Evolutionary conservation across 2,113 vertebrate genomes (phyloP).

Genomic region (Paedocypris sp.): DNA sequence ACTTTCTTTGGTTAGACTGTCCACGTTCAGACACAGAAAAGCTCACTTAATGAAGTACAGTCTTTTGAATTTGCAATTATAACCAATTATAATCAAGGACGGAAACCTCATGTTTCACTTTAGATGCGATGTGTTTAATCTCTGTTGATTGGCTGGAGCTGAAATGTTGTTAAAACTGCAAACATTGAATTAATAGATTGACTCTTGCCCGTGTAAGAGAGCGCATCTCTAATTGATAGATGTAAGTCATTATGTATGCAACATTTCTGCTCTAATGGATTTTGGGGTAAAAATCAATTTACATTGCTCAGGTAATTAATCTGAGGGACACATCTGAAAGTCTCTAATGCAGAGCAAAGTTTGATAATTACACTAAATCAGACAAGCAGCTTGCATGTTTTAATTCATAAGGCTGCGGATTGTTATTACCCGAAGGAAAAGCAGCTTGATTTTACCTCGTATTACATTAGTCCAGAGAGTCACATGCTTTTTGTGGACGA

Average conservation of each 20-base stretch:
- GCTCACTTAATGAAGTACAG: too few species aligned
- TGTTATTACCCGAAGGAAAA: too few species aligned
- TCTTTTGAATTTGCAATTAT: too few species aligned
- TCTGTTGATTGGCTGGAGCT: too few species aligned
- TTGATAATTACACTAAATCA: background rate
- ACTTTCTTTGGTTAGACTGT: too few species aligned
- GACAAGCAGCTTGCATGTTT: background rate
- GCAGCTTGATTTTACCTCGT: background rate
- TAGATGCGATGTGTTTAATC: too few species aligned
- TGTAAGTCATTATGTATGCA: slow-evolving; percentile 18
- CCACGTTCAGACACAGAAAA: too few species aligned
- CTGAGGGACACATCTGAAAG: background rate
- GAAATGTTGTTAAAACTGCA: too few species aligned
- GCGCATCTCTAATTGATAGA: slow-evolving; percentile 15
- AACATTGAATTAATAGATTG: background rate
- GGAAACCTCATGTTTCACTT: too few species aligned
- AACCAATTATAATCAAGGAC: too few species aligned
- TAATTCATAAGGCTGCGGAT: background rate
- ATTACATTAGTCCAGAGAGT: background rate
- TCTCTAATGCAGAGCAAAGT: background rate
- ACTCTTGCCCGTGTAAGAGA: background rate
- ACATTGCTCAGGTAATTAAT: slow-evolving; percentile 20
- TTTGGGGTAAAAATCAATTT: slow-evolving; percentile 14
- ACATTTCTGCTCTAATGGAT: slow-evolving; percentile 4
- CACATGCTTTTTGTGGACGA: too few species aligned